Evolutionary conservation across 2,113 vertebrate species (phyloP), one percentile per base, ranked within the genome.

Genomic region (Parotia lawesii): DNA sequence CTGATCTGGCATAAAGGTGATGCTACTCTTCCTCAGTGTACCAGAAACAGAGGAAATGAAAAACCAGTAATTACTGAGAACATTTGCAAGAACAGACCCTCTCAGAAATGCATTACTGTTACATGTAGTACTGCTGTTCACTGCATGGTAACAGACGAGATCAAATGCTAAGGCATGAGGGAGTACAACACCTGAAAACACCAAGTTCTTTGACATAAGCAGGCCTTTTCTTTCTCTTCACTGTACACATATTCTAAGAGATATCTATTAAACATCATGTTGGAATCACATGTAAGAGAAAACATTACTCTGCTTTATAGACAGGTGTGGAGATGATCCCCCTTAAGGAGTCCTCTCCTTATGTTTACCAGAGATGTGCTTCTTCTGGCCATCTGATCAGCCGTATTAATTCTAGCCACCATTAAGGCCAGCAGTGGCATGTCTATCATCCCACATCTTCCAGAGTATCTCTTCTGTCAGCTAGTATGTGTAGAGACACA

Each of bases 131-230:
- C 7, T 53, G 14, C 4, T 70, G 12, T 40, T 84, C 37, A 48
- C 31, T 53, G 27, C 50, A 35, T 11, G 31, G 29, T 1, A 6
- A 83, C 21, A 86, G 22, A 84, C 28, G 14, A 87, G 33, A 81
- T 17, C 2, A 3, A 74, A 87, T n/a, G 25, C 24, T 51, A 66
- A 83, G 31, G 61, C 38, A 21, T 0, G 0, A 29, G 16, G 5
- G 8, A 89, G 22, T 19, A 15, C 29, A 50, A 50, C 25, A 48
- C 2, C 50, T 61, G 28, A 25, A 47, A 93, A 54, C 12, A 50
- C 3, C 15, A 45, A 37, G n/a, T 74, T 58, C 54, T 60, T 42
- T 38, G 35, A 27, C 0, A 0, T 10, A 53, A 65, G 14, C 1
- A 7, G 28, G 38, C 38, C 35, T 65, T 58, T 51, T 45, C 40